Conservation (phyloP, 37 sponge, comb jelly and placozoan species). For the Axinella damicornis region DNA sequence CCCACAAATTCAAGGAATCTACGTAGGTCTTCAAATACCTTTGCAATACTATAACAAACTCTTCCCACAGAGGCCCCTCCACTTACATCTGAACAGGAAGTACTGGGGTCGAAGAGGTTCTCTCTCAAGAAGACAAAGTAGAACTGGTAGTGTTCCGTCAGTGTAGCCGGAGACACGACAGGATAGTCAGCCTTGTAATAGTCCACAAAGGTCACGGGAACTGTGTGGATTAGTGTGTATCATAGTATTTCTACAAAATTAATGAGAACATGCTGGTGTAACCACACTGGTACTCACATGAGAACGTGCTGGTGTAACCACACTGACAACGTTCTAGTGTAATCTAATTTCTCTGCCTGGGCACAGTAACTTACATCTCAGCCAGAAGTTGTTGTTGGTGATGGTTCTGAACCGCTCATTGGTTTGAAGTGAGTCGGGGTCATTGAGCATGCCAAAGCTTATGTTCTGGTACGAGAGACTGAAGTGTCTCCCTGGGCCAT, state of each 20-base stretch:
- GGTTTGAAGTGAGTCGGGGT: not conserved
- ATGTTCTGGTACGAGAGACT: slow-evolving; percentile 7
- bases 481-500: slow-evolving; percentile 1
- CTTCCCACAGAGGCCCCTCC: too few species aligned
- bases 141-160: slow-evolving; percentile 24
- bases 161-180: not conserved
- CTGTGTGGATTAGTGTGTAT: slow-evolving; percentile 10
- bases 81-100: too few species aligned
- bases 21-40: too few species aligned
- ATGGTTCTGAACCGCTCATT: slow-evolving; percentile 1
- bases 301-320: too few species aligned
- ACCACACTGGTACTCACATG: too few species aligned
- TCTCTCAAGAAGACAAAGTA: slow-evolving; percentile 51
- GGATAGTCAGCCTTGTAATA: slow-evolving; percentile 37
- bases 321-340: too few species aligned
- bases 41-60: too few species aligned
- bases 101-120: not conserved
- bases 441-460: not conserved
- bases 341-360: too few species aligned
- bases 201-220: slow-evolving; percentile 25
- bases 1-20: too few species aligned
- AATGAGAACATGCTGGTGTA: too few species aligned
- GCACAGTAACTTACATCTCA: not conserved
- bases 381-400: slow-evolving; percentile 7
- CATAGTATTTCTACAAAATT: too few species aligned